phyloP scores from a whole-genome alignment of 1,140 invertebrate genomes.

The Choristoneura fumiferana region DNA sequence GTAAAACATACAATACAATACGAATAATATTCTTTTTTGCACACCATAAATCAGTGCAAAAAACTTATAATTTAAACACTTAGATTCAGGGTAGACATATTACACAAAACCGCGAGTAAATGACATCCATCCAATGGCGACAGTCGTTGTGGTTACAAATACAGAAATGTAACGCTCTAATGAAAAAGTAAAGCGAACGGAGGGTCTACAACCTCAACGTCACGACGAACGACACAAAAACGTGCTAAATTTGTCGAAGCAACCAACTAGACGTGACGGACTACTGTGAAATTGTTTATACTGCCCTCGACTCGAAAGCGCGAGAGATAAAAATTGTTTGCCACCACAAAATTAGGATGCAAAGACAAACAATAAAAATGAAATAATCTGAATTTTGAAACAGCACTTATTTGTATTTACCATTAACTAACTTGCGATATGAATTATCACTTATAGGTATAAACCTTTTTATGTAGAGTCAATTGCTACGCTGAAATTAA shows the following conservation, averaged over 20 bases:
- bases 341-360: constrained; percentile 32
- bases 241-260: constrained; percentile 64
- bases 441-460: too few species aligned
- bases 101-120: background rate
- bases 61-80: too few species aligned
- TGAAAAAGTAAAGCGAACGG: constrained; percentile 54
- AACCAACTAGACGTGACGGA: constrained; percentile 60
- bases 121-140: background rate
- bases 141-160: constrained; percentile 16
- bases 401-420: too few species aligned
- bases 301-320: constrained; percentile 37
- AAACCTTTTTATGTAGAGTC: too few species aligned
- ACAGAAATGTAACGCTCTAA: constrained; percentile 69
- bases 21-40: too few species aligned
- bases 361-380: constrained; percentile 19
- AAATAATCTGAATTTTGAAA: too few species aligned
- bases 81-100: too few species aligned
- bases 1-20: too few species aligned
- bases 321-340: constrained; percentile 34
- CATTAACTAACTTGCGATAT: too few species aligned
- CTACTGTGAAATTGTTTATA: constrained; percentile 60
- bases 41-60: too few species aligned
- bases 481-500: too few species aligned
- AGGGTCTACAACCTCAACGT: constrained; percentile 49
- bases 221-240: constrained; percentile 57